These are phyloP conservation scores for Andrena hattorfiana DNA, from an alignment of 2,888 invertebrate species.

Conservation along the genomic window DNA sequence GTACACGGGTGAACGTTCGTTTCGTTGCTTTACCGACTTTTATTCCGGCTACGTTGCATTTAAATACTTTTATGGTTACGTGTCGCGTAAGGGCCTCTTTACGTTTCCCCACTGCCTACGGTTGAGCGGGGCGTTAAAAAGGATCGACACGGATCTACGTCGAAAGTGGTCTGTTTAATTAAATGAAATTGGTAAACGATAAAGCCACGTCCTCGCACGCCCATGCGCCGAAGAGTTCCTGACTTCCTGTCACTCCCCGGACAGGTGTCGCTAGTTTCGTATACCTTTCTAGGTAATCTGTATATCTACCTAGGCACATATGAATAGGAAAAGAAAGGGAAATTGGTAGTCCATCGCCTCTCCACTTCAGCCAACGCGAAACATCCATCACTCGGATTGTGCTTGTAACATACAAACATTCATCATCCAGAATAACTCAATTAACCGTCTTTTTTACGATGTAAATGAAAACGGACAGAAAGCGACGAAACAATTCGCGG, in stretches of 20 bases:
- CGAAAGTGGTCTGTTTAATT: neutral
- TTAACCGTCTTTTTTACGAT: conserved; percentile 47
- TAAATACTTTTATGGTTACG: neutral
- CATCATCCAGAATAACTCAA: conserved; percentile 29
- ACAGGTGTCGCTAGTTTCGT: conserved; percentile 76
- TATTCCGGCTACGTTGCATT: neutral
- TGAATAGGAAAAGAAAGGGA: conserved; percentile 49
- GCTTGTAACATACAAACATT: conserved; percentile 34
- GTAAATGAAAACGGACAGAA: neutral
- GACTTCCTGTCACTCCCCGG: conserved; percentile 75
- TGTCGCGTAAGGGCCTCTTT: neutral
- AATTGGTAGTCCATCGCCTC: conserved; percentile 46
- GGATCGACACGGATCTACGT: neutral
- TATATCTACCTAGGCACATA: conserved; percentile 61
- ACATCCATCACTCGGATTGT: conserved; percentile 27
- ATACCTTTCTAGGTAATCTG: conserved; percentile 65
- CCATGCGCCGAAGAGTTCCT: conserved; percentile 79
- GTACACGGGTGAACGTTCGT: neutral
- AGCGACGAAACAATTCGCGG: neutral
- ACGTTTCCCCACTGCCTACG: neutral
- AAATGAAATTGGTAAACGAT: conserved; percentile 22
- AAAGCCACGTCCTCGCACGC: conserved; percentile 77
- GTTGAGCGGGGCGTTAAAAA: neutral
- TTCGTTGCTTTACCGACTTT: neutral
- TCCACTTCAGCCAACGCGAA: conserved; percentile 38